A percentile compares a stretch with the other conserved stretches of the same genome.
Evolutionary conservation across 1,140 invertebrate species (phyloP).

Genomic region (Euura saliciscinereae): DNA sequence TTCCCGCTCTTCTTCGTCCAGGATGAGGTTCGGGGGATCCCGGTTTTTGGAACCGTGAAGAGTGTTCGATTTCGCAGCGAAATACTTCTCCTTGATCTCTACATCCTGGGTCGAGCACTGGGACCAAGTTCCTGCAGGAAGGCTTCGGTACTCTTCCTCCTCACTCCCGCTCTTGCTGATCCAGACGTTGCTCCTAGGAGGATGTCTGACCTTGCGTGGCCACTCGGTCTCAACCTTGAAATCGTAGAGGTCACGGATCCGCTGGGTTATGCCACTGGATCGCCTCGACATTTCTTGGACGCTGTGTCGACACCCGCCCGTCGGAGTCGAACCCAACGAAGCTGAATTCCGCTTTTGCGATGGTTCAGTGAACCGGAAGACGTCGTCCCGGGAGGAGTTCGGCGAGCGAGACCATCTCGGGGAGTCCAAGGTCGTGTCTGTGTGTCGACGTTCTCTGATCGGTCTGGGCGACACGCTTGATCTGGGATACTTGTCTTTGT

Average conservation of each 20-base stretch:
- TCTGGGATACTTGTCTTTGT: neutral
- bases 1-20: conserved; percentile 21
- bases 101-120: too few species aligned
- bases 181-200: conserved; percentile 29
- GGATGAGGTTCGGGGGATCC: conserved; percentile 14
- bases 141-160: conserved; percentile 26
- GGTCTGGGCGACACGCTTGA: neutral
- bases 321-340: neutral
- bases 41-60: neutral
- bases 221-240: conserved; percentile 48
- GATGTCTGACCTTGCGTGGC: conserved; percentile 32
- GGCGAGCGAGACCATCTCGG: neutral
- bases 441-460: conserved; percentile 29
- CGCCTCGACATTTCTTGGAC: neutral
- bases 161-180: conserved; percentile 46
- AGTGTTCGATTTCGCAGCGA: too few species aligned
- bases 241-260: conserved; percentile 46
- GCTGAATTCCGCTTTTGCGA: neutral
- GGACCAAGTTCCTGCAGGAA: neutral
- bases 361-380: neutral
- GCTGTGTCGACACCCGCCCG: neutral
- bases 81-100: too few species aligned
- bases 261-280: conserved; percentile 30
- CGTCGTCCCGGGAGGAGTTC: neutral
- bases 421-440: conserved; percentile 25